Base-by-base conservation (phyloP, 2,113 vertebrate species). In the Dipodomys ordii region DNA sequence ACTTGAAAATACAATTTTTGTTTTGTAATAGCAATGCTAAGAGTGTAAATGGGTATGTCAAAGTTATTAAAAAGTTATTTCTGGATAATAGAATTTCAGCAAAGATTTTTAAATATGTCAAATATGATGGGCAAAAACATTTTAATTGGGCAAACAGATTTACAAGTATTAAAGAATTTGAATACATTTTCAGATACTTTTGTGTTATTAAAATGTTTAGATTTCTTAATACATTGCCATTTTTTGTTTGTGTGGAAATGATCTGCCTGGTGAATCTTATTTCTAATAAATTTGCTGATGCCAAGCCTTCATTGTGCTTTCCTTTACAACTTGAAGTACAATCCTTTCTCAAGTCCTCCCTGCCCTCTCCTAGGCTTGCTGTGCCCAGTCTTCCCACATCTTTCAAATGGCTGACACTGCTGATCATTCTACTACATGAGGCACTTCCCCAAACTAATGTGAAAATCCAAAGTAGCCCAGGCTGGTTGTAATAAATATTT, bases 231-330 rank as follows among this genome's bases (percentile, higher is more conserved):
- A 18, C 0, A 67, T 0, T 88, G 39, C 25, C 76, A 25, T 32
- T 3, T 93, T 89, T 74, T 92, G 27, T 93, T 74, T 92, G 27
- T 93, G 57, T 87, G 27, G n/a, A 91, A 90, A 80, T 69, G 88
- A 77, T 71, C 49, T 89, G n/a, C 84, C 44, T 68, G 4, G 32
- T 92, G 6, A 20, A 76, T 84, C 77, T 88, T 79, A 79, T 7
- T 35, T 93, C 68, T 1, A 97, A 97, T 97, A 96, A 97, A 97
- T 90, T 44, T 80, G 35, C n/a, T 92, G 53, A n/a, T 92, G 72
- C 25, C 68, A 19, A 72, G 88, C 85, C 49, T 64, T 81, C 68
- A 25, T 30, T 92, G 82, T 90, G 77, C 32, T 9, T 94, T 93
- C 95, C 90, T 95, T 94, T 35, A 74, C 60, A 90, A 39, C 35